These are phyloP conservation scores for Ciconia boyciana DNA, from an alignment of 2,113 vertebrate species.

Conservation along the genomic window DNA sequence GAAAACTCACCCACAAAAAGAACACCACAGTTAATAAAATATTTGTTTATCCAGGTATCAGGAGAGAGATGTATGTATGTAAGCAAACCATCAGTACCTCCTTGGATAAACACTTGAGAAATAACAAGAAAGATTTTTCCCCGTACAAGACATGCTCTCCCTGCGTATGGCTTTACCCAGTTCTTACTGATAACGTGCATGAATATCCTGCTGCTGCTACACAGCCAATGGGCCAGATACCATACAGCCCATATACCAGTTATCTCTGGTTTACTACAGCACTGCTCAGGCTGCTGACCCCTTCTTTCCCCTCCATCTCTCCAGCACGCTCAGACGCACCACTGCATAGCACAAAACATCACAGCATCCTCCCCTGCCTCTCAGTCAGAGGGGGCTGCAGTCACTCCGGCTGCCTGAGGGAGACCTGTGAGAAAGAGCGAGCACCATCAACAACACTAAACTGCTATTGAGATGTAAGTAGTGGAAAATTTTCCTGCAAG, in stretches of 20 bases:
- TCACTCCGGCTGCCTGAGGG: not conserved
- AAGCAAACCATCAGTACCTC: not conserved
- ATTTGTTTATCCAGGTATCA: not conserved
- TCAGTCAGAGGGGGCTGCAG: not conserved
- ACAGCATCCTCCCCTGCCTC: no score
- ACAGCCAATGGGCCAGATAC: not conserved
- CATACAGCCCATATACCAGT: not conserved
- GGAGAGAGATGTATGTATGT: not conserved
- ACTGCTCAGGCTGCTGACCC: not conserved
- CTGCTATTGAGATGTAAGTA: not conserved
- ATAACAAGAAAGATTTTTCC: not conserved
- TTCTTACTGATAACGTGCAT: not conserved
- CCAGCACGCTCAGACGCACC: not conserved
- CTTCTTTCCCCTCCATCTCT: not conserved
- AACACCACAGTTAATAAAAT: not conserved
- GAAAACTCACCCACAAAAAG: not conserved
- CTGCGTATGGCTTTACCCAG: not conserved
- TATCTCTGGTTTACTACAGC: not conserved
- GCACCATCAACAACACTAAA: not conserved
- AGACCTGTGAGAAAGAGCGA: not conserved
- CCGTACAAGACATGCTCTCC: not conserved
- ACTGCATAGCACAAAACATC: fast-evolving
- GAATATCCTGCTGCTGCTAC: not conserved
- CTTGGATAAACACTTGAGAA: not conserved
- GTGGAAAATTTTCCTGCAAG: not conserved